These are phyloP conservation scores for Melanerpes formicivorus DNA, from an alignment of 2,113 vertebrate genomes.

Conservation along the genomic window DNA sequence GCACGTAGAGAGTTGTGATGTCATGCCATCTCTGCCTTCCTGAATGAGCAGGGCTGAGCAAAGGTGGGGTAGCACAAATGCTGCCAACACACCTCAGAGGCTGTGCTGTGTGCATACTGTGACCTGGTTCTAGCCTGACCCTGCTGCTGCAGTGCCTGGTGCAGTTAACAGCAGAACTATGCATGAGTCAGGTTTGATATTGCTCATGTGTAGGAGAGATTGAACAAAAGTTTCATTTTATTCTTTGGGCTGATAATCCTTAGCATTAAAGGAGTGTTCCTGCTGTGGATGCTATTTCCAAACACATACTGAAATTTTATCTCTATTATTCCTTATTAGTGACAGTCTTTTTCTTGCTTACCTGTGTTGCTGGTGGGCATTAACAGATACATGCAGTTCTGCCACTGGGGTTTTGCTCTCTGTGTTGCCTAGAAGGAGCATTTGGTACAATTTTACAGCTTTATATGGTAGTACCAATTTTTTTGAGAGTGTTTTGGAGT, in stretches of 20 bases:
- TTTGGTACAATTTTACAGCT: background rate
- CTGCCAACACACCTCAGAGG: background rate
- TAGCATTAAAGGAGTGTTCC: background rate
- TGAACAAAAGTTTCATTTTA: background rate
- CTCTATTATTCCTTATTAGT: background rate
- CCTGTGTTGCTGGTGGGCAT: background rate
- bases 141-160: background rate
- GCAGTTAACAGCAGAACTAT: background rate
- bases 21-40: background rate
- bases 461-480: background rate
- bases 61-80: fast-evolving
- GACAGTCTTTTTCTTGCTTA: background rate
- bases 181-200: fast-evolving
- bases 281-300: background rate
- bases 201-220: fast-evolving
- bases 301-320: background rate
- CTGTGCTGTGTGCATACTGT: fast-evolving
- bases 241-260: background rate
- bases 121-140: fast-evolving
- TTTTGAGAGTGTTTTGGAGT: background rate
- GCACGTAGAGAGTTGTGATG: fast-evolving
- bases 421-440: background rate
- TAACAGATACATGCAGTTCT: background rate
- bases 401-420: background rate
- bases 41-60: background rate